Evolutionary conservation across 2,888 invertebrate species (phyloP).

Genomic region (Gymnosoma rotundatum): DNA sequence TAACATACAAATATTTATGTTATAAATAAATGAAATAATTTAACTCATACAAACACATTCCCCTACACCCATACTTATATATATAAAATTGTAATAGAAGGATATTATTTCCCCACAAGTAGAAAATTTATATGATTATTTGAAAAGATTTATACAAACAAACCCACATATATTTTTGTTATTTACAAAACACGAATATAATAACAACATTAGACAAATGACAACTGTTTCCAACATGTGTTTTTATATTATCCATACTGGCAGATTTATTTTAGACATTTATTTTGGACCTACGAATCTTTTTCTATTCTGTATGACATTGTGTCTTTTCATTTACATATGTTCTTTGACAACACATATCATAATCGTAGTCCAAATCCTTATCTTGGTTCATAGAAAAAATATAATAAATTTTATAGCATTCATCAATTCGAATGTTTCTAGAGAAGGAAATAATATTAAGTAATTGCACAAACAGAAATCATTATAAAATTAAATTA

Average conservation of each 20-base stretch:
- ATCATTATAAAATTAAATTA: too few species aligned
- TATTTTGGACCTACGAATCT: not conserved
- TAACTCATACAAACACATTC: not conserved
- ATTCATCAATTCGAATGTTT: not conserved
- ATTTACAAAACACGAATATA: constrained; percentile 49
- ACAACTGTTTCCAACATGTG: constrained; percentile 13
- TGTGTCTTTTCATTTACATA: constrained; percentile 18
- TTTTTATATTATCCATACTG: not conserved
- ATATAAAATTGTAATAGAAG: not conserved
- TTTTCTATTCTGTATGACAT: not conserved
- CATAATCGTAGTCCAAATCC: constrained; percentile 11
- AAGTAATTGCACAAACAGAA: too few species aligned
- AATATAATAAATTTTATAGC: not conserved
- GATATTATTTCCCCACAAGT: not conserved
- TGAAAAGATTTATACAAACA: constrained; percentile 29
- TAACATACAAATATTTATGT: not conserved
- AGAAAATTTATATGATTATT: constrained; percentile 25
- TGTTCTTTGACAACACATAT: constrained; percentile 13
- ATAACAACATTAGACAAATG: constrained; percentile 32
- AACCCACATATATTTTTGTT: constrained; percentile 38
- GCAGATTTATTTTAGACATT: not conserved
- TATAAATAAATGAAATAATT: constrained; percentile 47
- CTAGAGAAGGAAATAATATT: not conserved
- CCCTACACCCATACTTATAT: not conserved
- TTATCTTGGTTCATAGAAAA: not conserved